A percentile compares a stretch with the other conserved stretches of the same genome.
Conservation (phyloP, 2,797 vertebrate species). For the Fratercula arctica region DNA sequence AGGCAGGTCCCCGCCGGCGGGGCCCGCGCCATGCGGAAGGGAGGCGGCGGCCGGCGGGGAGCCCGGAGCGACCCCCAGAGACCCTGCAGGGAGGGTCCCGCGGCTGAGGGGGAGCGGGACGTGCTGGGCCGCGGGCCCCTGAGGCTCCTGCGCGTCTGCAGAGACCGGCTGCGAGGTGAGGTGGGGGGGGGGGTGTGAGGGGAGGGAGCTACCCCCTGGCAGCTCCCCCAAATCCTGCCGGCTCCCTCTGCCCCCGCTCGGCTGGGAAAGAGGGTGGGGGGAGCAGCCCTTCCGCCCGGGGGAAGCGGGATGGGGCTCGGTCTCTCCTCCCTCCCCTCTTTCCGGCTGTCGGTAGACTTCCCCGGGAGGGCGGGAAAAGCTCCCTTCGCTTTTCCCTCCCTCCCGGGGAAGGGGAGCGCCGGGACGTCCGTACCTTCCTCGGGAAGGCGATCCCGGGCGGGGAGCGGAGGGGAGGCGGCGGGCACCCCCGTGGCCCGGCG, state of each 20-base stretch:
- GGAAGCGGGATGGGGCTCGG: neutral
- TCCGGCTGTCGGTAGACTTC: neutral
- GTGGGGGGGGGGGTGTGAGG: neutral
- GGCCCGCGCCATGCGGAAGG: constrained; percentile 53
- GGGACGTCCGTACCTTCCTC: neutral
- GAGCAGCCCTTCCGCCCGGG: neutral
- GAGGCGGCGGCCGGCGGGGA: constrained; percentile 47
- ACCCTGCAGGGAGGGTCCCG: constrained; percentile 15
- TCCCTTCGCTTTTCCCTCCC: neutral
- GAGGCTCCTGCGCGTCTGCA: constrained; percentile 22
- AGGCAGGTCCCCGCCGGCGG: constrained; percentile 26
- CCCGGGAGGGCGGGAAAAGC: neutral
- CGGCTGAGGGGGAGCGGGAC: constrained; percentile 37
- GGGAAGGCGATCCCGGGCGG: neutral
- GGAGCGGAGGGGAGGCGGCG: too few relatives aligned
- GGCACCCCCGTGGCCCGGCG: too few relatives aligned
- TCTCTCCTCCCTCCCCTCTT: neutral
- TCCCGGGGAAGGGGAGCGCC: neutral
- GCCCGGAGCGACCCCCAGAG: constrained; percentile 36
- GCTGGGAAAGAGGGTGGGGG: neutral
- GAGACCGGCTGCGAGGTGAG: constrained; percentile 70
- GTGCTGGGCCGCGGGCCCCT: constrained; percentile 66
- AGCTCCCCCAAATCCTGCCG: neutral
- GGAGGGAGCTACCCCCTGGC: neutral
- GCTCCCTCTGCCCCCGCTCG: neutral